Percentiles rank a stretch among this genome's conserved stretches.
Evolutionary conservation across 1,140 invertebrate genomes (phyloP).

Genomic region (Adelges cooleyi): DNA sequence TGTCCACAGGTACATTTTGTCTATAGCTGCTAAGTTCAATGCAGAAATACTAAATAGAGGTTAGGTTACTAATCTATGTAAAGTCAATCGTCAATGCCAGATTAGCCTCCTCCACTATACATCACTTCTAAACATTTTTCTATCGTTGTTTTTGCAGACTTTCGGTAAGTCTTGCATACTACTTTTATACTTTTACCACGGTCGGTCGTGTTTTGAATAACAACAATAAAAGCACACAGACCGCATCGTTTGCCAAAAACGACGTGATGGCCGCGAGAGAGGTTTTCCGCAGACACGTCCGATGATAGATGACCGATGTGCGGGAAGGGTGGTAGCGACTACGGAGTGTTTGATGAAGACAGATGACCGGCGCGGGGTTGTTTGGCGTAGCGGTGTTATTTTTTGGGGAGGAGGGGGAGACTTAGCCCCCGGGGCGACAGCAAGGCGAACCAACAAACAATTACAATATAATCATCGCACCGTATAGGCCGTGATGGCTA

Average conservation of each 20-base stretch:
- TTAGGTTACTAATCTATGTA: too few species aligned
- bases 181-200: too few species aligned
- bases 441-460: conserved; percentile 20
- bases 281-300: neutral
- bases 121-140: too few species aligned
- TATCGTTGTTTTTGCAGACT: too few species aligned
- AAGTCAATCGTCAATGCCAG: too few species aligned
- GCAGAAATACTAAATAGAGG: too few species aligned
- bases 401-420: neutral
- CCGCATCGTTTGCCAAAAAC: neutral
- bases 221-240: too few species aligned
- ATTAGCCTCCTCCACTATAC: too few species aligned
- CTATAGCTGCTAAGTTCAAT: too few species aligned
- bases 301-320: conserved; percentile 26
- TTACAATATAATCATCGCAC: conserved; percentile 17
- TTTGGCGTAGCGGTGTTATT: neutral
- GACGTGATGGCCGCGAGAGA: neutral
- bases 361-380: neutral
- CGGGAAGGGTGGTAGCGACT: neutral
- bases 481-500: neutral
- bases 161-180: too few species aligned
- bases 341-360: conserved; percentile 5
- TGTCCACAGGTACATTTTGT: too few species aligned
- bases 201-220: too few species aligned
- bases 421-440: neutral